A percentile compares a stretch with the other conserved stretches of the same genome.
Conservation (phyloP, 1,140 invertebrate species). For the Rhopalosiphum padi region DNA sequence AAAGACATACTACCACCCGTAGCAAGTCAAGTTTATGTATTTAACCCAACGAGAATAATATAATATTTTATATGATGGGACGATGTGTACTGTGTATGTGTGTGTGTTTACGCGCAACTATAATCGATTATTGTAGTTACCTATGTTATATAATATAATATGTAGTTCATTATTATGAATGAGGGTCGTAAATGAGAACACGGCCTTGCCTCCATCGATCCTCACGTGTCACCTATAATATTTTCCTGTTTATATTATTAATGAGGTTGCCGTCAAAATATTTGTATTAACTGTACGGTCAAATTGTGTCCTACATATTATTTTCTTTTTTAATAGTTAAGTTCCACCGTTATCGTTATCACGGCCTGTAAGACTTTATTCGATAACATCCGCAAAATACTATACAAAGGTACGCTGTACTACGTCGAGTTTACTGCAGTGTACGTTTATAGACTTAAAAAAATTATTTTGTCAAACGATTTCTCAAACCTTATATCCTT, state of each 20-base stretch:
- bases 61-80: neutral
- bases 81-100: neutral
- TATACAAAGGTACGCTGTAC: neutral
- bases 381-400: neutral
- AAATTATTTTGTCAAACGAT: neutral
- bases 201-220: conserved; percentile 48
- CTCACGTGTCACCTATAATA: neutral
- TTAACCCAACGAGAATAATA: neutral
- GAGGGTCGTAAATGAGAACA: conserved; percentile 18
- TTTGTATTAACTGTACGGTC: neutral
- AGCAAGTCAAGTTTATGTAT: neutral
- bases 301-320: neutral
- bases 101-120: neutral
- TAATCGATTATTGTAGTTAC: neutral
- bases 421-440: neutral
- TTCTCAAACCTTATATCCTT: neutral
- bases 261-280: conserved; percentile 31
- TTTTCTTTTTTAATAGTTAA: neutral
- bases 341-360: neutral
- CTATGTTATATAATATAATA: neutral
- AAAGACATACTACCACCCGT: neutral
- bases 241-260: conserved; percentile 53
- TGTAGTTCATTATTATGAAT: conserved; percentile 27
- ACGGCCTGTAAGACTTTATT: neutral
- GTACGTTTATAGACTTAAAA: neutral